Evolutionary conservation across 2,797 vertebrate species (phyloP).

Genomic region (Parauchenoglanis ngamensis): DNA sequence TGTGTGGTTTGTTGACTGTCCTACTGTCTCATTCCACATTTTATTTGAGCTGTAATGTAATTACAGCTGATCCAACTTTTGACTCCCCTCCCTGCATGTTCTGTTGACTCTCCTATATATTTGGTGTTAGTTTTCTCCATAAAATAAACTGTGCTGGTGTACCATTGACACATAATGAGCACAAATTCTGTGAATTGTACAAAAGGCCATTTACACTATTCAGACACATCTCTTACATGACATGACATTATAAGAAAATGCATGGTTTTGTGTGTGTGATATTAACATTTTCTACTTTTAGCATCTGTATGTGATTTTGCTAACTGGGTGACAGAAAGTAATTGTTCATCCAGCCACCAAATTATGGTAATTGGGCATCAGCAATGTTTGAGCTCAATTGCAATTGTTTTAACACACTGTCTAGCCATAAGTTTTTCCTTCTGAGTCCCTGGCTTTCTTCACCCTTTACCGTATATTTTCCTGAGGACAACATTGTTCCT

Average conservation of each 20-base stretch:
- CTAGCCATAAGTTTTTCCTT: neutral
- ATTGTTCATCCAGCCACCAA: neutral
- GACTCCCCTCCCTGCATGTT: neutral
- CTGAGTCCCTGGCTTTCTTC: neutral
- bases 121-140: neutral
- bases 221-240: neutral
- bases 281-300: neutral
- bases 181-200: neutral
- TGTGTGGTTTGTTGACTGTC: neutral
- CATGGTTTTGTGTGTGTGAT: neutral
- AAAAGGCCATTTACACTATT: neutral
- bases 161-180: neutral
- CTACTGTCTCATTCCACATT: slow-evolving; percentile 7
- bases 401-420: slow-evolving; percentile 4
- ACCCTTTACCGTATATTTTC: neutral
- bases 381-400: neutral
- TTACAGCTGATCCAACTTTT: slow-evolving; percentile 2
- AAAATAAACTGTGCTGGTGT: neutral
- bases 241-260: neutral
- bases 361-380: neutral
- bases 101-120: neutral
- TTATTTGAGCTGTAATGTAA: neutral
- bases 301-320: neutral
- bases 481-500: neutral
- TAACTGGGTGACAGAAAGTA: slow-evolving; percentile 2